These are phyloP conservation scores for Melanotaenia pygmaea DNA, from an alignment of 2,797 vertebrate species.

Conservation along the genomic window DNA sequence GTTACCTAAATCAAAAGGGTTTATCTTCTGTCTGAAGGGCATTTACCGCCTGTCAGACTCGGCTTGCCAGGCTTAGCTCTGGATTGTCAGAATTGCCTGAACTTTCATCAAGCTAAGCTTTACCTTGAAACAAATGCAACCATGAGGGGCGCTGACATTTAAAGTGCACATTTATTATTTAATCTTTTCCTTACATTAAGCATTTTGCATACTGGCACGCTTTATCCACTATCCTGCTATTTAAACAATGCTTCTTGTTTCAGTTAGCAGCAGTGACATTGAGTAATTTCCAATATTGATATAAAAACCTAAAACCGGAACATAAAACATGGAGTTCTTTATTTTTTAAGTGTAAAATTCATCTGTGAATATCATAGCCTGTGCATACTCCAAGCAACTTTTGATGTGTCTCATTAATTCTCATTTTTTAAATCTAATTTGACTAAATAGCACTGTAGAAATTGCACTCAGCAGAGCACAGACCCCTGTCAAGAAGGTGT, in stretches of 20 bases:
- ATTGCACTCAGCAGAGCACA: not conserved
- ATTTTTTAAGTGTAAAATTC: not conserved
- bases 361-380: not conserved
- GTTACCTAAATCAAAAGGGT: constrained; percentile 21
- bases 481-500: constrained; percentile 1
- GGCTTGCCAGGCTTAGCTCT: constrained; percentile 15
- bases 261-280: not conserved
- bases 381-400: not conserved
- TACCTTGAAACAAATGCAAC: constrained; percentile 6
- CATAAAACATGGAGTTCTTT: not conserved
- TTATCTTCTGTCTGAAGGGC: constrained; percentile 27
- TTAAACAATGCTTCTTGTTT: not conserved
- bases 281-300: not conserved
- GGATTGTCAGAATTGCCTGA: constrained; percentile 33
- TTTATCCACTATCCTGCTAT: not conserved
- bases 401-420: constrained; percentile 8
- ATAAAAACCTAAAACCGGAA: not conserved
- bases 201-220: constrained; percentile 2
- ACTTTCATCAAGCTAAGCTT: constrained; percentile 34
- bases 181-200: constrained; percentile 10
- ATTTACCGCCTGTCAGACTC: constrained; percentile 11
- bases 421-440: not conserved
- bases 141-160: constrained; percentile 19
- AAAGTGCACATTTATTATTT: constrained; percentile 17
- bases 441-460: not conserved